Conservation (phyloP, 1,140 invertebrate species). For the Eriosoma lanigerum region DNA sequence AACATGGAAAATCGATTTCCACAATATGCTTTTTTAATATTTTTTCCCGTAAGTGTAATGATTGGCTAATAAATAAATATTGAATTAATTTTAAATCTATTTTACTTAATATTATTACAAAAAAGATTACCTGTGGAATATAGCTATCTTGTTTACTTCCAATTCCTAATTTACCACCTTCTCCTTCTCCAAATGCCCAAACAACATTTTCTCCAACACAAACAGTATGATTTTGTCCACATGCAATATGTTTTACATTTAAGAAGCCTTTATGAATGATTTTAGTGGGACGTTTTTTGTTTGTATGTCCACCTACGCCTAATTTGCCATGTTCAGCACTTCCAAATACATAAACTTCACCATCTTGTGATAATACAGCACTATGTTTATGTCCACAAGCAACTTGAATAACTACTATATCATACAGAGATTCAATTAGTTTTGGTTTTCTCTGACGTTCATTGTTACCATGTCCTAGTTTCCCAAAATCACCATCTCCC, state of each 20-base stretch:
- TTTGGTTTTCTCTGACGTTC: constrained; percentile 67
- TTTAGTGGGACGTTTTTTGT: constrained; percentile 67
- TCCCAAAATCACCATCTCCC: constrained; percentile 67
- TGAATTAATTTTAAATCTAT: too few relatives aligned
- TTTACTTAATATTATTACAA: neutral
- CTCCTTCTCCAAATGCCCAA: constrained; percentile 71
- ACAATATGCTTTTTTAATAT: constrained; percentile 66
- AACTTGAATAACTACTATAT: constrained; percentile 67
- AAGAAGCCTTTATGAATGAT: constrained; percentile 60
- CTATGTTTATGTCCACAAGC: constrained; percentile 72
- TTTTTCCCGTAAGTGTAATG: constrained; percentile 62
- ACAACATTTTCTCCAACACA: constrained; percentile 64
- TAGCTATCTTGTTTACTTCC: constrained; percentile 64
- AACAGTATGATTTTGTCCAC: constrained; percentile 69
- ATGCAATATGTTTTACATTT: constrained; percentile 62
- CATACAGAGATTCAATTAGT: constrained; percentile 69
- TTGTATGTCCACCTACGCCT: constrained; percentile 65
- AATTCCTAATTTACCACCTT: constrained; percentile 68
- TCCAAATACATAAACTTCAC: constrained; percentile 70
- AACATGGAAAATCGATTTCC: constrained; percentile 70
- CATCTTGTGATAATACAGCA: constrained; percentile 68
- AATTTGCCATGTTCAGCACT: constrained; percentile 70
- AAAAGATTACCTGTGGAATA: constrained; percentile 59
- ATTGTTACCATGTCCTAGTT: constrained; percentile 70
- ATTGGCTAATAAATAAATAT: constrained; percentile 59